A percentile compares a stretch with the other conserved stretches of the same genome.
phyloP scores from a whole-genome alignment of 2,888 invertebrate species.

The Craniophora ligustri region DNA sequence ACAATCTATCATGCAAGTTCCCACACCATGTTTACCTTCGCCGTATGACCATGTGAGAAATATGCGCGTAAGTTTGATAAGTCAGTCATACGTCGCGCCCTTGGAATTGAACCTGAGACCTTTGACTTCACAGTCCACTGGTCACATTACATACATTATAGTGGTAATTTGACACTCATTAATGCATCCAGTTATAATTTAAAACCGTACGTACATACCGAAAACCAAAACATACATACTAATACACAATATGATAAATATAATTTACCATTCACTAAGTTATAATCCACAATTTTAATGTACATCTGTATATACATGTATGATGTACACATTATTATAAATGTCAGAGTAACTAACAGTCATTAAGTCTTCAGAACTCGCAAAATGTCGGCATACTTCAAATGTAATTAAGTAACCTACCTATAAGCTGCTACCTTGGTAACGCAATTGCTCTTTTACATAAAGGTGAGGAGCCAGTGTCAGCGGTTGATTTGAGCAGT shows the following conservation, averaged over 20 bases:
- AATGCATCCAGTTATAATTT: no score
- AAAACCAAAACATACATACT: background rate
- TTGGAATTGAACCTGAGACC: no score
- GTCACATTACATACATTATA: no score
- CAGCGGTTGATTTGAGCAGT: background rate
- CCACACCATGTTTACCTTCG: no score
- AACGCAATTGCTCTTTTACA: conserved; percentile 50
- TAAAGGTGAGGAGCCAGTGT: conserved; percentile 29
- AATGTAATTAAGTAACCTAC: conserved; percentile 57
- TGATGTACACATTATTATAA: conserved; percentile 20
- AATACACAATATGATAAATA: no score
- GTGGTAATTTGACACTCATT: no score
- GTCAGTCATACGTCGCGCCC: no score
- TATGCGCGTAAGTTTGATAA: no score
- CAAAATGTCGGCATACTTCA: conserved; percentile 45
- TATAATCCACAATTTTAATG: conserved; percentile 1
- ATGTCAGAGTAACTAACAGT: conserved; percentile 20
- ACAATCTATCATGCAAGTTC: no score
- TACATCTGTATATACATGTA: conserved; percentile 2
- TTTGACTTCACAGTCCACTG: no score
- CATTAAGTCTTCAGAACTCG: conserved; percentile 30
- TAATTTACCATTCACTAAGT: no score
- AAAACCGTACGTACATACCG: background rate
- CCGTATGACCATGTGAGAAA: no score
- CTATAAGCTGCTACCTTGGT: conserved; percentile 41